Percentiles rank a stretch among this genome's conserved stretches.
Evolutionary conservation across 2,888 invertebrate genomes (phyloP).

Genomic region (Diabrotica balteata): DNA sequence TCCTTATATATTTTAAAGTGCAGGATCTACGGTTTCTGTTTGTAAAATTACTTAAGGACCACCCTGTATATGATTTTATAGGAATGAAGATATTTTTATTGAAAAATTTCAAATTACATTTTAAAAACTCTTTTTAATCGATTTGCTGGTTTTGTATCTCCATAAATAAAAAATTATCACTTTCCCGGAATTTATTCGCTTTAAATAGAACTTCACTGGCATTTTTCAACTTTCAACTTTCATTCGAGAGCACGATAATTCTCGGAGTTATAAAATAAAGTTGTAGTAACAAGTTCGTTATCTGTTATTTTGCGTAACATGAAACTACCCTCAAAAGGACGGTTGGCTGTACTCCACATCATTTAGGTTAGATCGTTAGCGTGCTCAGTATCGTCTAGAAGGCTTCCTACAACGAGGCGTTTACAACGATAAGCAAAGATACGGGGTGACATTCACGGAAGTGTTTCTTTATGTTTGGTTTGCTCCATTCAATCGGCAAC

Average conservation of each 20-base stretch:
- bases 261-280: slow-evolving; percentile 15
- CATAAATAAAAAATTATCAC: too few relatives aligned
- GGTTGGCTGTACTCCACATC: slow-evolving; percentile 15
- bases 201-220: too few relatives aligned
- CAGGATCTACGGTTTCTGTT: too few relatives aligned
- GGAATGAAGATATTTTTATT: too few relatives aligned
- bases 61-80: too few relatives aligned
- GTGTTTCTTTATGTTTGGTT: not conserved
- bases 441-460: slow-evolving; percentile 20
- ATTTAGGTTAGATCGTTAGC: slow-evolving; percentile 23
- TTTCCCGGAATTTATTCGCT: too few relatives aligned
- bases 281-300: slow-evolving; percentile 22
- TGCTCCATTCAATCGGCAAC: too few relatives aligned
- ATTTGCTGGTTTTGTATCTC: too few relatives aligned
- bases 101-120: too few relatives aligned
- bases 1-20: too few relatives aligned
- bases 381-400: slow-evolving; percentile 19
- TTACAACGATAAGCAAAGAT: slow-evolving; percentile 22
- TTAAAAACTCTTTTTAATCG: too few relatives aligned
- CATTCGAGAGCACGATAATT: not conserved
- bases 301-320: slow-evolving; percentile 24
- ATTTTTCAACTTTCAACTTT: not conserved
- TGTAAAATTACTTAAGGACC: too few relatives aligned
- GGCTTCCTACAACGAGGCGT: slow-evolving; percentile 18
- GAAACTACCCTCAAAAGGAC: slow-evolving; percentile 21